These are phyloP conservation scores for Cataglyphis hispanica DNA, from an alignment of 1,140 invertebrate species.

Conservation along the genomic window DNA sequence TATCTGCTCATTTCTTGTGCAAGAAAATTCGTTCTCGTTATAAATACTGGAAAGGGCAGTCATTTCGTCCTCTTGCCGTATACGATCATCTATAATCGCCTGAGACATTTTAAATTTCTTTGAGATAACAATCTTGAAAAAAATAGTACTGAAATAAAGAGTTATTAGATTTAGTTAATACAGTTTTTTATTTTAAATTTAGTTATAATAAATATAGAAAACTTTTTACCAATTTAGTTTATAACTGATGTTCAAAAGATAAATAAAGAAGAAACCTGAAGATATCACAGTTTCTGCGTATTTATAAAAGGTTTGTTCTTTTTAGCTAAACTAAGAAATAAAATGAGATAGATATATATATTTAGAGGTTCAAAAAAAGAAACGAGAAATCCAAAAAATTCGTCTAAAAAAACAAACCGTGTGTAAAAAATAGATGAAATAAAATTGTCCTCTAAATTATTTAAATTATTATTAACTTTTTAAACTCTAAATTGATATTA, in stretches of 20 bases:
- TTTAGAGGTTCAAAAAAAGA: no score
- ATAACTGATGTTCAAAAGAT: background rate
- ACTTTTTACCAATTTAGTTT: conserved; percentile 3
- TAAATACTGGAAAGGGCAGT: conserved; percentile 67
- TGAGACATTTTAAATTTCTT: background rate
- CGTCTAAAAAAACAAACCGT: no score
- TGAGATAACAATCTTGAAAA: background rate
- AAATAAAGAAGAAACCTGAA: background rate
- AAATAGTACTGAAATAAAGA: no score
- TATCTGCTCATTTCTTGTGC: background rate
- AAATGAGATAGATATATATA: no score
- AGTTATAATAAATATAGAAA: background rate
- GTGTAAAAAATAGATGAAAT: no score
- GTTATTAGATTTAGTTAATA: background rate
- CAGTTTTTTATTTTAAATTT: background rate
- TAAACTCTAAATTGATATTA: no score
- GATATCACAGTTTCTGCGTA: background rate
- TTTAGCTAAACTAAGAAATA: no score
- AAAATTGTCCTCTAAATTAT: no score
- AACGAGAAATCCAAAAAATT: no score
- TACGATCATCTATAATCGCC: conserved; percentile 1
- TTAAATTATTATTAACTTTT: no score
- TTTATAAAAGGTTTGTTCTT: background rate
- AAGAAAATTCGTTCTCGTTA: conserved; percentile 64
- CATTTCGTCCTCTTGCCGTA: conserved; percentile 71